phyloP scores from a whole-genome alignment of 2,797 vertebrate species.

The Sebastes glaucus region DNA sequence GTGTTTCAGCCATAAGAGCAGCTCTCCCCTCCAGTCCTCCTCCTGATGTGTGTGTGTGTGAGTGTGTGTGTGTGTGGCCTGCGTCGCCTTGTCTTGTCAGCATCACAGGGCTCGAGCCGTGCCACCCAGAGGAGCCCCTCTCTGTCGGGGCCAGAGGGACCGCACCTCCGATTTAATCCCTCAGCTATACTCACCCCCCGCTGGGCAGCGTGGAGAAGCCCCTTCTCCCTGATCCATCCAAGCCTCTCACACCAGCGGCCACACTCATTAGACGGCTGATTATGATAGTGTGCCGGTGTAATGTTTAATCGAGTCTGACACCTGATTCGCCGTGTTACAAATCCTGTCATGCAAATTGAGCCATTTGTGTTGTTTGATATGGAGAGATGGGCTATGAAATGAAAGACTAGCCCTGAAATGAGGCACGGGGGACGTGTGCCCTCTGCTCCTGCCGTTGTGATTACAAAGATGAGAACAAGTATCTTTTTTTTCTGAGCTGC shows the following conservation, averaged over 20 bases:
- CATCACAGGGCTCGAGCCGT: conserved; percentile 88
- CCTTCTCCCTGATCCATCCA: conserved; percentile 75
- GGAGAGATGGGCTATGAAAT: conserved; percentile 99
- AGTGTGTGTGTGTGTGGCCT: conserved; percentile 80
- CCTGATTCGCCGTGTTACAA: conserved; percentile 99
- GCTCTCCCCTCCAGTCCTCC: conserved; percentile 79
- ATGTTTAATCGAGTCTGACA: conserved; percentile 99
- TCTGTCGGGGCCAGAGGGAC: conserved; percentile 62
- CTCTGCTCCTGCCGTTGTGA: conserved; percentile 91
- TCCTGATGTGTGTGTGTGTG: conserved; percentile 60
- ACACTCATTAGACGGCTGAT: conserved; percentile 99
- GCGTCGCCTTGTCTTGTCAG: conserved; percentile 86
- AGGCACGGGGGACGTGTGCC: conserved; percentile 91
- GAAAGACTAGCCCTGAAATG: conserved; percentile 98
- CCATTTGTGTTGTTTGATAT: conserved; percentile 99
- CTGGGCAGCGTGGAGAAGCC: conserved; percentile 96
- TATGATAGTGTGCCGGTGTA: conserved; percentile 98
- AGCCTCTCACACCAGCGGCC: conserved; percentile 88
- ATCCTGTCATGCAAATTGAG: conserved; percentile 99
- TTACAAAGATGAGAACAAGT: conserved; percentile 94
- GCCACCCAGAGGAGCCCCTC: conserved; percentile 73
- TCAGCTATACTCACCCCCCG: conserved; percentile 73
- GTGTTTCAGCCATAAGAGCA: conserved; percentile 86
- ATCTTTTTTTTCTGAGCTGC: conserved; percentile 80
- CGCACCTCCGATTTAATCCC: conserved; percentile 76